Evolutionary conservation across 2,113 vertebrate species (phyloP).

Genomic region (Felis chaus): DNA sequence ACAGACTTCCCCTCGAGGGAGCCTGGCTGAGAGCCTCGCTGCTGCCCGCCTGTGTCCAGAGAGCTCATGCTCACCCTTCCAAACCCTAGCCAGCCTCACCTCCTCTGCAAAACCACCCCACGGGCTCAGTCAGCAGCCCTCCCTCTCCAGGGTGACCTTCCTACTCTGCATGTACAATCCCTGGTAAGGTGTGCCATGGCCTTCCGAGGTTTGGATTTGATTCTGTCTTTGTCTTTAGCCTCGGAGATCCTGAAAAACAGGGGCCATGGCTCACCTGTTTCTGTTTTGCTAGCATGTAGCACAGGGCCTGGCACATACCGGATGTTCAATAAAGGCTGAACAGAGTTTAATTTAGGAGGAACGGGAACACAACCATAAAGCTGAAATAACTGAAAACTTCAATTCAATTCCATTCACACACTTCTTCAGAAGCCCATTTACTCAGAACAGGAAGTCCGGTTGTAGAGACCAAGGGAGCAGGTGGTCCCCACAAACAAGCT

Average conservation of each 20-base stretch:
- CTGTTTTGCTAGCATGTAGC: neutral
- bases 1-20: fast-evolving
- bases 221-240: neutral
- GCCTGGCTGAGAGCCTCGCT: neutral
- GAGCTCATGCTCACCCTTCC: neutral
- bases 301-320: slow-evolving; percentile 30
- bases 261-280: neutral
- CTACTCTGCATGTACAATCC: neutral
- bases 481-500: neutral
- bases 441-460: neutral
- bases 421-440: neutral
- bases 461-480: neutral
- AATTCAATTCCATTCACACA: neutral
- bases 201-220: no score
- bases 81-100: fast-evolving
- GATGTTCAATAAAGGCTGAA: neutral
- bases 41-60: fast-evolving
- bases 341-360: neutral
- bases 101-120: neutral
- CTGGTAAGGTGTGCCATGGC: fast-evolving
- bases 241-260: neutral
- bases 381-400: fast-evolving
- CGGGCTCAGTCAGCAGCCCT: fast-evolving
- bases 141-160: no score
- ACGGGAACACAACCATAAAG: fast-evolving